Conservation (phyloP, 2,113 vertebrate genomes). For the Bucco capensis region DNA sequence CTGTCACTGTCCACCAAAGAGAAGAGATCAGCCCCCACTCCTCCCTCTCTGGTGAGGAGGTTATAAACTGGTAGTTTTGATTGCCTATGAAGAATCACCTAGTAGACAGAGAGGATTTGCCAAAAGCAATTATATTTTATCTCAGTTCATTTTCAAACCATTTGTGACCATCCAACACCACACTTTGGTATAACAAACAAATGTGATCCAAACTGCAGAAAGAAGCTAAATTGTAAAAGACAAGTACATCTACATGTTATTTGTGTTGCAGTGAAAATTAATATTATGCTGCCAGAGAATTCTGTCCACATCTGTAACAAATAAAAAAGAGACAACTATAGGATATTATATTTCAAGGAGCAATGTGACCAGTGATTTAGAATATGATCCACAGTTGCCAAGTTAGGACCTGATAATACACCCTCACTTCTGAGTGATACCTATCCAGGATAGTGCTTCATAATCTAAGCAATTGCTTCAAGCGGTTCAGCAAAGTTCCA, state of each 20-base stretch:
- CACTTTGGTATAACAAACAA: background rate
- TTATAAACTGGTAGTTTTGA: too few species aligned
- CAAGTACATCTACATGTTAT: conserved; percentile 5
- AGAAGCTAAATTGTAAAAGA: background rate
- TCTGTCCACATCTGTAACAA: background rate
- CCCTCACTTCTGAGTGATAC: background rate
- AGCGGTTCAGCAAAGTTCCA: background rate
- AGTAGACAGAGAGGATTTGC: background rate
- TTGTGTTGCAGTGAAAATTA: conserved; percentile 2
- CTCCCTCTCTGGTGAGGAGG: too few species aligned
- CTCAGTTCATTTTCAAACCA: background rate
- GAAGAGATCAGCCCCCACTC: too few species aligned
- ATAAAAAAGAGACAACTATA: conserved; percentile 5
- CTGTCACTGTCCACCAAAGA: too few species aligned
- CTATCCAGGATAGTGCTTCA: background rate
- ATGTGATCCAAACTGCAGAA: background rate
- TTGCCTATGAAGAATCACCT: conserved; percentile 8
- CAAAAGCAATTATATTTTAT: conserved; percentile 54
- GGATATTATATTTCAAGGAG: background rate
- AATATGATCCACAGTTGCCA: conserved; percentile 26
- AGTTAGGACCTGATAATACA: background rate
- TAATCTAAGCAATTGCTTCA: conserved; percentile 16
- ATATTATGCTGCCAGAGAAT: background rate
- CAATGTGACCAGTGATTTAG: background rate
- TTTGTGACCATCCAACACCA: conserved; percentile 21